Base-by-base conservation (phyloP, 1,140 invertebrate genomes). In the Acromyrmex echinatior region DNA sequence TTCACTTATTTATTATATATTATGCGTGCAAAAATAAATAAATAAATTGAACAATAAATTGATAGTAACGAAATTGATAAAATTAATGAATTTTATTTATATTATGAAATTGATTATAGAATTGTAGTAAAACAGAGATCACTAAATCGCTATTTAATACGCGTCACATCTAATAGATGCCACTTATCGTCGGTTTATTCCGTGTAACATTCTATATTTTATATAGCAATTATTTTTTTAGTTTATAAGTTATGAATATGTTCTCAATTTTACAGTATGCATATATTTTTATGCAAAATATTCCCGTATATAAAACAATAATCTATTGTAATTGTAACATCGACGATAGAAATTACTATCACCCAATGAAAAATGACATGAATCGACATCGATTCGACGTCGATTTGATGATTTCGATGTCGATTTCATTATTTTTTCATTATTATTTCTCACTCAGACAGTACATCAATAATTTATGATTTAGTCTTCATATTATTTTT, bases 181-280 rank as follows among this genome's bases (percentile, higher is more conserved):
- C 84, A 49, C 39, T 56, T 66, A 21, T 58, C 12, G 70, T 86
- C 51, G 16, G 66, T 53, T 79, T 66, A 21, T 28, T 76, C 12
- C 21, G 0, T n/a, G 5, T 39, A 21, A 49, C 35, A 16, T 14
- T 65, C 10, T 35, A 3, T 35, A 66, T 39, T 39, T 68, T 63
- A 63, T 6, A 9, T 7, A 63, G 49, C 51, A 21, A 35, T 49
- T 51, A 7, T 31, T 79, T 35, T 49, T 9, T 45, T 66, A 78
- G 10, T 65, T 49, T n/a, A 49, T 3, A 12, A n/a, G 10, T 10
- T 45, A 60, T 74, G 10, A 74, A 53, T 10, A 2, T 31, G 10
- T 56, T 14, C 9, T 58, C 16, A 53, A 31, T 56, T 56, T 53
- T 73, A 2, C 0, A 31, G 4, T 16, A 21, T 4, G 39, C 16